Evolutionary conservation across 2,888 invertebrate species (phyloP).

Genomic region (Abrostola triplasia): DNA sequence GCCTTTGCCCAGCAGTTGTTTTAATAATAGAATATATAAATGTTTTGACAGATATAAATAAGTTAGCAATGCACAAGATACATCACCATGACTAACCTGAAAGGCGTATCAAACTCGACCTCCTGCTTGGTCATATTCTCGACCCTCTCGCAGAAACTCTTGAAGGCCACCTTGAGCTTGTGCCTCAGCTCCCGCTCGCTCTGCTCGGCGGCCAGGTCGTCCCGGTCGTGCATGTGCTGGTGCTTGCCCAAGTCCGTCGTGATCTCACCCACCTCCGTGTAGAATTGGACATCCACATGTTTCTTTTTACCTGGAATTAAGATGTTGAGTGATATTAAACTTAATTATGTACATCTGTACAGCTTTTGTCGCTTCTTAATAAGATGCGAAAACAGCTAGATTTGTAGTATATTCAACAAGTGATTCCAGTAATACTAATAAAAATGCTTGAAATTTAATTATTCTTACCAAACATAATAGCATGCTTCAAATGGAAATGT

Average conservation of each 20-base stretch:
- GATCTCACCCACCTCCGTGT: slow-evolving; percentile 99
- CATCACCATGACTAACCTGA: slow-evolving; percentile 89
- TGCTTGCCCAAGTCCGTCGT: slow-evolving; percentile 99
- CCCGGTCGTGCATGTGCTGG: slow-evolving; percentile 99
- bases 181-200: slow-evolving; percentile 98
- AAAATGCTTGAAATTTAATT: background rate
- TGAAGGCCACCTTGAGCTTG: slow-evolving; percentile 99
- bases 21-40: too few species aligned
- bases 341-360: background rate
- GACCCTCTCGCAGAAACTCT: slow-evolving; percentile 99
- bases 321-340: background rate
- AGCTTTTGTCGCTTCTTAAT: too few species aligned
- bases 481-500: slow-evolving; percentile 99
- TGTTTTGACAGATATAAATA: too few species aligned
- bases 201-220: slow-evolving; percentile 99
- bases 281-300: slow-evolving; percentile 99
- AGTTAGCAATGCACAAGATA: too few species aligned
- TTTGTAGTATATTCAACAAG: background rate
- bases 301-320: slow-evolving; percentile 94
- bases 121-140: slow-evolving; percentile 98
- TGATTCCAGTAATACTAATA: background rate
- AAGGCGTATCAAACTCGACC: slow-evolving; percentile 99
- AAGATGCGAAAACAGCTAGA: too few species aligned
- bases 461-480: slow-evolving; percentile 97
- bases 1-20: too few species aligned